These are phyloP conservation scores for Bufo bufo DNA, from an alignment of 2,113 vertebrate genomes.

Conservation along the genomic window DNA sequence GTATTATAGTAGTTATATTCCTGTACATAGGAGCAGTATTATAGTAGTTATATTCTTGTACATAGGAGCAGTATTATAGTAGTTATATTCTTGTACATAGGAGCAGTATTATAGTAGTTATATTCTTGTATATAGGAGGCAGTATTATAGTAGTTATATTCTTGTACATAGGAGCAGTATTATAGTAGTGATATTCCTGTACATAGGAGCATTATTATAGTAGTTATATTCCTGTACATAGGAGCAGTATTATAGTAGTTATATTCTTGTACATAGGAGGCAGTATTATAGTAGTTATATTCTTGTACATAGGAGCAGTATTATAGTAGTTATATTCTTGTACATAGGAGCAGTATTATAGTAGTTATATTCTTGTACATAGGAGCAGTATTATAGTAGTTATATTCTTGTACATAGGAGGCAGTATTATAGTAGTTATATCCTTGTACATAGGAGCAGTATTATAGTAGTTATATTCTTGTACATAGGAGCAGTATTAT, in stretches of 20 bases:
- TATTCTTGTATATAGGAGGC: not conserved
- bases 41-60: not conserved
- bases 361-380: not conserved
- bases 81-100: not conserved
- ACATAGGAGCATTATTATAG: too few relatives aligned
- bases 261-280: not conserved
- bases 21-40: too few relatives aligned
- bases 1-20: too few relatives aligned
- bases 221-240: too few relatives aligned
- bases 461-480: not conserved
- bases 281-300: not conserved
- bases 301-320: not conserved
- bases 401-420: slow-evolving; percentile 1
- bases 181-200: not conserved
- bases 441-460: not conserved
- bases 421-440: not conserved
- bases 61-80: not conserved
- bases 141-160: not conserved
- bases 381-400: not conserved
- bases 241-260: not conserved
- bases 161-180: not conserved
- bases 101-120: not conserved
- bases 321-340: not conserved
- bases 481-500: not conserved
- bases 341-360: not conserved